Conservation (phyloP, 2,888 invertebrate species). For the Drosophila phalerata region DNA sequence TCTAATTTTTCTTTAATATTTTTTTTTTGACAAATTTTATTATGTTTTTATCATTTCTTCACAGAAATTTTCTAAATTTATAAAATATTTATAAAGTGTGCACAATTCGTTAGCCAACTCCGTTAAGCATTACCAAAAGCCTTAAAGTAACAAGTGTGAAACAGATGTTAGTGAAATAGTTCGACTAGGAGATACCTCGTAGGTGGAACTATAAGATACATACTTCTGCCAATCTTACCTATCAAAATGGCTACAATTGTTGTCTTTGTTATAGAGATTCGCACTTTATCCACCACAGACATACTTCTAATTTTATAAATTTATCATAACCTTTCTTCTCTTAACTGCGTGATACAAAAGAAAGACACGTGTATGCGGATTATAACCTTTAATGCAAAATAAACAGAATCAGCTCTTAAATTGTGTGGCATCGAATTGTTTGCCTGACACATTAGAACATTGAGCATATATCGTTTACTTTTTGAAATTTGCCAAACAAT, state of each 20-base stretch:
- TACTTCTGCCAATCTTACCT: neutral
- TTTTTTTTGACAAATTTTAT: neutral
- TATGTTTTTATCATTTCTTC: neutral
- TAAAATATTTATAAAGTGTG: constrained; percentile 11
- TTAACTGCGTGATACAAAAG: neutral
- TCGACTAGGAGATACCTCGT: neutral
- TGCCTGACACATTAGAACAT: constrained; percentile 63
- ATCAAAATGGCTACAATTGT: no score
- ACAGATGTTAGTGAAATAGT: neutral
- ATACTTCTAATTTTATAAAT: neutral
- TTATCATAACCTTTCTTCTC: neutral
- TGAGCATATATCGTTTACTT: constrained; percentile 40
- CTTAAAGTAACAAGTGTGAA: constrained; percentile 15
- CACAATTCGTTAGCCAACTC: constrained; percentile 9
- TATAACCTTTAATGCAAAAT: constrained; percentile 35
- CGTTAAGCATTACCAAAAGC: neutral
- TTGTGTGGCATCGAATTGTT: constrained; percentile 54
- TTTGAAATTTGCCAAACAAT: constrained; percentile 70
- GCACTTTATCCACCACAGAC: no score
- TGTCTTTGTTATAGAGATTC: no score
- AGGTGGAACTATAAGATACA: neutral
- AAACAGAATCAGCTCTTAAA: constrained; percentile 31
- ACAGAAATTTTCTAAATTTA: neutral
- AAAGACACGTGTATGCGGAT: constrained; percentile 36
- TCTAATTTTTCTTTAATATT: neutral